Conservation (phyloP, 2,797 vertebrate genomes). For the Rallus crepitans region DNA sequence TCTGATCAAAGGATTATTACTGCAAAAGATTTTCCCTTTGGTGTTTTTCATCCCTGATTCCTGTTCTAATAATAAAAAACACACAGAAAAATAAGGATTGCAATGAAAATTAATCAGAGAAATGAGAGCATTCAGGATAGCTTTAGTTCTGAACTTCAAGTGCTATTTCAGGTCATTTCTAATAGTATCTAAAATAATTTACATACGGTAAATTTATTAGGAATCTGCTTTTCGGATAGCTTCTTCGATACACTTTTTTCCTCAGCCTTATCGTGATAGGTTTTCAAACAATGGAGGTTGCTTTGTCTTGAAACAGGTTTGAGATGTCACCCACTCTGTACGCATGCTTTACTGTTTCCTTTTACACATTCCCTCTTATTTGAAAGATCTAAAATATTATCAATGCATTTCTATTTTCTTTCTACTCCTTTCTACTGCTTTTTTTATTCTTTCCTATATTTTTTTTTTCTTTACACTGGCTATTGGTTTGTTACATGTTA, state of each 20-base stretch:
- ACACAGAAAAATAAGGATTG: not conserved
- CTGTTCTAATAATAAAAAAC: not conserved
- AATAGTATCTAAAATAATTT: not conserved
- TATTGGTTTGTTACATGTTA: not conserved
- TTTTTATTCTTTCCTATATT: too few relatives aligned
- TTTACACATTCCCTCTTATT: not conserved
- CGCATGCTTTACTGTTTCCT: not conserved
- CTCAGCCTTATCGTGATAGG: not conserved
- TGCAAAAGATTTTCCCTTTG: not conserved
- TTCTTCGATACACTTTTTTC: not conserved
- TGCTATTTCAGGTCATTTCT: not conserved
- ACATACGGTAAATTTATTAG: not conserved
- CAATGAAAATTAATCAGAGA: not conserved
- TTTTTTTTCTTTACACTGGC: not conserved
- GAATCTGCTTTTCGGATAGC: not conserved
- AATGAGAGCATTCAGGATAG: not conserved
- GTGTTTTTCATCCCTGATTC: not conserved
- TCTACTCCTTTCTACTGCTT: not conserved
- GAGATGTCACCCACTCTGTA: not conserved
- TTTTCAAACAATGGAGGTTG: not conserved
- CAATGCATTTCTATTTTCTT: not conserved
- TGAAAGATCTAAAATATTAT: not conserved
- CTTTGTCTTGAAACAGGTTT: not conserved
- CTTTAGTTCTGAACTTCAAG: not conserved
- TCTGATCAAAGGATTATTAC: not conserved